Conservation (phyloP, 2,888 invertebrate genomes). For the Teleogryllus oceanicus region DNA sequence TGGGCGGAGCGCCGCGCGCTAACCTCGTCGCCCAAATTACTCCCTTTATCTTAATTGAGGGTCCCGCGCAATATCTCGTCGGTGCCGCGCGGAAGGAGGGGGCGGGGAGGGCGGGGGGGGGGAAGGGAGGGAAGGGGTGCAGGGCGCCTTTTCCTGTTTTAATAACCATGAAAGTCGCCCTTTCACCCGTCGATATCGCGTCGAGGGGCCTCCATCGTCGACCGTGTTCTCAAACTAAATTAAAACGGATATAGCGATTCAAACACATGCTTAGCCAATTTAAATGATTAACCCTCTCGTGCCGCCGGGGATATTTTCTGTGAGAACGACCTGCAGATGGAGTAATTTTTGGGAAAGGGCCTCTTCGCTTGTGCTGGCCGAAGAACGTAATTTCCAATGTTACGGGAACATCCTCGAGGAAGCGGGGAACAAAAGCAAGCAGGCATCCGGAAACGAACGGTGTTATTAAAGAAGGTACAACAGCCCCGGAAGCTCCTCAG, state of each 20-base stretch:
- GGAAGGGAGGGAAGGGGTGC: no score
- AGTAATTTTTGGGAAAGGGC: neutral
- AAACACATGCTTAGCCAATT: neutral
- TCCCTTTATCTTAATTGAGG: no score
- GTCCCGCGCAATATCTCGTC: no score
- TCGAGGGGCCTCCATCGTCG: no score
- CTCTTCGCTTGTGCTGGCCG: neutral
- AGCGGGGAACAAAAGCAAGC: constrained; percentile 1
- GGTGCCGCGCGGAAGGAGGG: no score
- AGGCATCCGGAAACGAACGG: neutral
- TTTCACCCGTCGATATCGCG: constrained; percentile 2
- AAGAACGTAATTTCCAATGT: neutral
- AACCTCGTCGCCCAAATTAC: no score
- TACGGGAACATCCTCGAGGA: neutral
- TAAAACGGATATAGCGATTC: neutral
- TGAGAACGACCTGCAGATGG: constrained; percentile 8
- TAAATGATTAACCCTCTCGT: neutral
- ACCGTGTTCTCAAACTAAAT: neutral
- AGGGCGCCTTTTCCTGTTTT: neutral
- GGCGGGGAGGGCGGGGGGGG: no score
- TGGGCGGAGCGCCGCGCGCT: no score
- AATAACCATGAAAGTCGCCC: neutral
- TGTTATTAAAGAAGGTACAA: neutral
- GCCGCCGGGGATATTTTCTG: neutral
- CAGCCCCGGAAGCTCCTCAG: no score